Evolutionary conservation across 2,113 vertebrate genomes (phyloP), one percentile per base, ranked within the genome.

Genomic region (Fulica atra): DNA sequence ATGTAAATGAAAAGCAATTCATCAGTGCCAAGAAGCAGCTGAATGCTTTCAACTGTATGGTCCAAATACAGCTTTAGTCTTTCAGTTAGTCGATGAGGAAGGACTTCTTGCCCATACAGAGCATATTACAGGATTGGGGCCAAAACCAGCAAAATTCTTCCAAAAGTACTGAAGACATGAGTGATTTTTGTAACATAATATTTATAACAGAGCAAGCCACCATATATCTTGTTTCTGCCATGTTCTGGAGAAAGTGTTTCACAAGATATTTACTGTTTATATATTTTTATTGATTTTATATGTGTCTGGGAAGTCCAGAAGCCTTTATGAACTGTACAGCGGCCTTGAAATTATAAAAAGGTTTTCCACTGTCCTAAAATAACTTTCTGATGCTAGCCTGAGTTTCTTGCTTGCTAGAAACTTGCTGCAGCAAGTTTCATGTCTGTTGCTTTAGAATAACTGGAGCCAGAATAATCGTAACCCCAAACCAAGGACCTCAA

Each of bases 131-230:
- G 95, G 95, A 97, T 8, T 90, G 26, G 24, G 85, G 95, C 95
- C 96, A 96, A 96, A 93, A 87, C 73, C 44, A 96, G 93, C 95
- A 95, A 93, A 94, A 88, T 82, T 94, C 7, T 91, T 95, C 78
- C 1, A 4, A 74, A 46, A 92, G 76, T 48, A 84, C 29, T 74
- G 81, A 89, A 96, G 63, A 82, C 73, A 69, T 70, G 70, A 95
- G 78, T 89, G 89, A 94, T 89, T 92, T 95, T 73, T 89, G 81
- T 89, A 95, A 95, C 54, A 65, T 61, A 85, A 73, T 95, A 94
- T 89, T 95, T 95, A 70, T 86, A 78, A 57, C 60, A 53, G 31
- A 89, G 64, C 50, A 80, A 92, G 44, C 24, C 59, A 88, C 63
- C 59, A 59, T 76, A 21, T 63, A 73, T 95, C 74, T 94, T 77